These are phyloP conservation scores for Gerris buenoi DNA, from an alignment of 1,140 invertebrate species.

Conservation along the genomic window DNA sequence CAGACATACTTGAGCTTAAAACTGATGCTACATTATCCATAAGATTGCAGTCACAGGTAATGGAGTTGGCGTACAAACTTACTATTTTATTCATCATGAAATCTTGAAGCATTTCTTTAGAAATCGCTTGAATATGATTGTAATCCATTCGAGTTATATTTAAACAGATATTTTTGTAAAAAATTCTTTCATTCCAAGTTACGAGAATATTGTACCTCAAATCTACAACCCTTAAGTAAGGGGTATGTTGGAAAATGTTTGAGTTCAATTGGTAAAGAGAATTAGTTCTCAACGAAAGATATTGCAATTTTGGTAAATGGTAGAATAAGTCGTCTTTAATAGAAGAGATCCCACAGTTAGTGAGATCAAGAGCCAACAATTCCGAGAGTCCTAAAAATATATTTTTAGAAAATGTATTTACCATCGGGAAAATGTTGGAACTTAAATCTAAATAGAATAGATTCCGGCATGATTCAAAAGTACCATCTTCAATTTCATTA, in stretches of 20 bases:
- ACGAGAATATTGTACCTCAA: constrained; percentile 5
- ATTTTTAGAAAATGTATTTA: not conserved
- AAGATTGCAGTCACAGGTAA: constrained; percentile 6
- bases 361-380: not conserved
- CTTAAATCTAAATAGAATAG: not conserved
- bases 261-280: not conserved
- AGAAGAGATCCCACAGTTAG: not conserved
- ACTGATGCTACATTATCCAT: not conserved
- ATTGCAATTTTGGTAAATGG: not conserved
- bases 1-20: no score
- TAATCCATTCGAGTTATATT: not conserved
- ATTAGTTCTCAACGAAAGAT: not conserved
- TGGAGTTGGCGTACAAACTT: constrained; percentile 6
- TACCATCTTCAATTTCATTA: not conserved
- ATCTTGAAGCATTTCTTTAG: constrained; percentile 10
- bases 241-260: not conserved
- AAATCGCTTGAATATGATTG: constrained; percentile 10
- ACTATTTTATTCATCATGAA: not conserved
- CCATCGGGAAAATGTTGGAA: not conserved
- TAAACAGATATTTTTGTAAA: not conserved
- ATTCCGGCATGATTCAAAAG: not conserved
- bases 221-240: constrained; percentile 3
- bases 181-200: constrained; percentile 4
- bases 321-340: not conserved
- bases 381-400: not conserved